Evolutionary conservation across 1,140 invertebrate genomes (phyloP).

Genomic region (Eueides isabella): DNA sequence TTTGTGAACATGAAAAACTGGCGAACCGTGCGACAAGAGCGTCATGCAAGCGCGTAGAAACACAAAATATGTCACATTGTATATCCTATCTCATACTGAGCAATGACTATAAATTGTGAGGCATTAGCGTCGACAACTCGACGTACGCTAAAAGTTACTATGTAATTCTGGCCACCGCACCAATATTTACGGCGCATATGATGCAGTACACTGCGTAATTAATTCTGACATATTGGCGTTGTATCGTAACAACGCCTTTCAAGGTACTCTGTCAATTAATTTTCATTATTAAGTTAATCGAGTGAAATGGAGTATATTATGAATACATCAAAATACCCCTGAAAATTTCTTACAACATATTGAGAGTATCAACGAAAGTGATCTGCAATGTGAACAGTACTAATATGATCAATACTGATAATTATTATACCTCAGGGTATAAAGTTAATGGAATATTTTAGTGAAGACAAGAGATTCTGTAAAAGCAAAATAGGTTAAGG

Average conservation of each 20-base stretch:
- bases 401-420: neutral
- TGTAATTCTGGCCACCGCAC: constrained; percentile 35
- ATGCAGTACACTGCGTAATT: constrained; percentile 32
- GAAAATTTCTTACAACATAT: neutral
- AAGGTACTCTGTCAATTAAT: neutral
- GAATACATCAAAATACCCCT: neutral
- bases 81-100: constrained; percentile 38
- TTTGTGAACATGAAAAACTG: neutral
- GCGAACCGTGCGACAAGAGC: neutral
- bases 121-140: constrained; percentile 36
- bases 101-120: constrained; percentile 39
- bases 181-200: constrained; percentile 32
- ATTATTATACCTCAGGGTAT: neutral
- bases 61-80: constrained; percentile 2
- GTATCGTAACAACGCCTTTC: constrained; percentile 17
- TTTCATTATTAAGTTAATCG: neutral
- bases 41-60: neutral
- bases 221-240: constrained; percentile 28
- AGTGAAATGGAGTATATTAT: neutral
- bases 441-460: neutral
- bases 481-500: neutral
- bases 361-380: neutral
- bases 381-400: neutral
- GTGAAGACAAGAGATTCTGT: neutral
- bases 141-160: constrained; percentile 41